These are phyloP conservation scores for Carcinoscorpius rotundicauda DNA, from an alignment of 1,140 invertebrate species.

Conservation along the genomic window DNA sequence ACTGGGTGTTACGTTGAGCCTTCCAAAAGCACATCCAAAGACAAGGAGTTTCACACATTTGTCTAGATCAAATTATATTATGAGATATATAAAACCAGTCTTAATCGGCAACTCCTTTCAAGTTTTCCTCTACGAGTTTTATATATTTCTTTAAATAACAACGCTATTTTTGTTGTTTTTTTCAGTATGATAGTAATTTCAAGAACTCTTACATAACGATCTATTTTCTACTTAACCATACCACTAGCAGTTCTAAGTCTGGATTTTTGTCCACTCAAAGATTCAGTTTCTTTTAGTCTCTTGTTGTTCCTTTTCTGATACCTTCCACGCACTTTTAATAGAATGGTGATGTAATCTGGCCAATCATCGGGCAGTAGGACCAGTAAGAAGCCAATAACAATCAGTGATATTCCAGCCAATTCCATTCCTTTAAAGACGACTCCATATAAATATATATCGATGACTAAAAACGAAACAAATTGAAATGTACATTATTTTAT, in stretches of 20 bases:
- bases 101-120: no score
- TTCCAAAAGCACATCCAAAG: no score
- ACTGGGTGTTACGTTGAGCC: no score
- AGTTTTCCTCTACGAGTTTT: no score
- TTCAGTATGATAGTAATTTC: no score
- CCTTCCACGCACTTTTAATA: slow-evolving; percentile 44
- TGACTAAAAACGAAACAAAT: slow-evolving; percentile 42
- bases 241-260: neutral
- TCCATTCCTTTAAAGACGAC: slow-evolving; percentile 86
- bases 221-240: neutral
- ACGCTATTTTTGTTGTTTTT: no score
- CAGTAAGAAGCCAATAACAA: slow-evolving; percentile 40
- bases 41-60: no score
- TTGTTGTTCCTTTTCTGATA: slow-evolving; percentile 6
- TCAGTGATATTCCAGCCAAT: slow-evolving; percentile 77
- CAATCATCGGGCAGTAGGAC: slow-evolving; percentile 92
- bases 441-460: slow-evolving; percentile 72
- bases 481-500: neutral
- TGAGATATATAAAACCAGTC: no score
- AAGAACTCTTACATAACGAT: no score
- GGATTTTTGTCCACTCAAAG: neutral
- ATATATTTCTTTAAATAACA: no score
- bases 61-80: no score
- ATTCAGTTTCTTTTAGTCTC: neutral
- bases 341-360: slow-evolving; percentile 80